A percentile compares a stretch with the other conserved stretches of the same genome.
phyloP scores from a whole-genome alignment of 92 coral and sea anemone genomes.

The Umimayanthus kanabou region DNA sequence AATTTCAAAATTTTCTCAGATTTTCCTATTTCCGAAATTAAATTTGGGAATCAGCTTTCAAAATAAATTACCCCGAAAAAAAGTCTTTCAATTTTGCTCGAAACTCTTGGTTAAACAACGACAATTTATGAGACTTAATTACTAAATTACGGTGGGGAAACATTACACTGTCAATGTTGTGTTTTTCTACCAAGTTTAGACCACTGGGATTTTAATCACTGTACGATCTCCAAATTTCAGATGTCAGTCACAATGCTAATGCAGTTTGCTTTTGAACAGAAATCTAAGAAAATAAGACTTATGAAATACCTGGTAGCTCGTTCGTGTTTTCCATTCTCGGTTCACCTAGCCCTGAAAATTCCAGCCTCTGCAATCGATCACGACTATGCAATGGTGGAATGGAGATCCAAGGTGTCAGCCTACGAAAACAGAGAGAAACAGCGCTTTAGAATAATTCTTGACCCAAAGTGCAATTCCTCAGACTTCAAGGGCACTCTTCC shows the following conservation, averaged over 20 bases:
- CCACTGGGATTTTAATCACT: conserved; percentile 1
- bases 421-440: conserved; percentile 13
- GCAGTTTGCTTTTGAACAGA: neutral
- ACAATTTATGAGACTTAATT: conserved; percentile 36
- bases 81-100: neutral
- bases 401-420: conserved; percentile 34
- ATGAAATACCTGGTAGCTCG: conserved; percentile 34
- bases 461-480: conserved; percentile 11
- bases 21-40: neutral
- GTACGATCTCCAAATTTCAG: conserved; percentile 15
- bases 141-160: conserved; percentile 37
- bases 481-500: conserved; percentile 29
- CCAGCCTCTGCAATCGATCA: conserved; percentile 39
- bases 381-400: conserved; percentile 38
- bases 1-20: conserved; percentile 19
- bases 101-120: conserved; percentile 22
- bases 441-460: conserved; percentile 26
- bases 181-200: conserved; percentile 1
- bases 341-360: conserved; percentile 45
- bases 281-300: neutral
- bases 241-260: neutral
- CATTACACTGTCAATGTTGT: conserved; percentile 21
- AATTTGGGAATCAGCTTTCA: neutral
- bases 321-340: conserved; percentile 44
- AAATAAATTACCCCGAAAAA: neutral